Base-by-base conservation (phyloP, 2,113 vertebrate genomes). In the Polypterus senegalus region DNA sequence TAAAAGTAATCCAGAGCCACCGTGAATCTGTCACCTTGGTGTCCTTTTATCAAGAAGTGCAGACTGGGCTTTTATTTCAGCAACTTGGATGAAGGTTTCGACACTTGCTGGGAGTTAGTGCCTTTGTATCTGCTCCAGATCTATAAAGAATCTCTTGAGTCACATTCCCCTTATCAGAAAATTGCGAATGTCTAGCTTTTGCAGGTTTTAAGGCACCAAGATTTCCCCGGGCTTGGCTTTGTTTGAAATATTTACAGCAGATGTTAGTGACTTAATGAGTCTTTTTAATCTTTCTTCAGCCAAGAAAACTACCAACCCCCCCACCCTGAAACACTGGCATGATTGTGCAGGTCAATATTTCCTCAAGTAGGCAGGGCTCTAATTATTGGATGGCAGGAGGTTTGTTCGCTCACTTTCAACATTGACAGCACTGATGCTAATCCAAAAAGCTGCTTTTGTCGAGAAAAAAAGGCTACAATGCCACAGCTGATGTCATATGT, bases 141-240 rank as follows among this genome's bases (percentile, higher is more conserved):
- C 78, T 81, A 81, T 76, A 75, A 79, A 70, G 73, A 73, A 73
- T 77, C 75, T 80, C 64, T 69, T 78, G 76, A 81, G 77, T 80
- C 73, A 69, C 71, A 72, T 72, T 74, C 68, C 65, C 71, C 79
- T 85, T 85, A 83, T 85, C 79, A 83, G 81, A 84, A 86, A 81
- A 84, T 81, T 80, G 76, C 79, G 80, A 82, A 78, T 79, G 71
- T 66, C 67, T 76, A 57, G 73, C 7, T 8, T 52, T 10, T 52
- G 51, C 10, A 52, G 51, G 4, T 10, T 52, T 52, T 52, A 52
- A 52, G 3, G 51, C 51, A 52, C 51, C 51, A 52, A 52, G 7
- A 52, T 27, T 27, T 27, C 27, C 27, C 27, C 27, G 27, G 27
- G 27, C 27, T 27, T 27, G 27, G 27, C 27, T 27, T 27, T 27